Conservation (phyloP, 1,140 invertebrate genomes). For the Rhizoglyphus robini region DNA sequence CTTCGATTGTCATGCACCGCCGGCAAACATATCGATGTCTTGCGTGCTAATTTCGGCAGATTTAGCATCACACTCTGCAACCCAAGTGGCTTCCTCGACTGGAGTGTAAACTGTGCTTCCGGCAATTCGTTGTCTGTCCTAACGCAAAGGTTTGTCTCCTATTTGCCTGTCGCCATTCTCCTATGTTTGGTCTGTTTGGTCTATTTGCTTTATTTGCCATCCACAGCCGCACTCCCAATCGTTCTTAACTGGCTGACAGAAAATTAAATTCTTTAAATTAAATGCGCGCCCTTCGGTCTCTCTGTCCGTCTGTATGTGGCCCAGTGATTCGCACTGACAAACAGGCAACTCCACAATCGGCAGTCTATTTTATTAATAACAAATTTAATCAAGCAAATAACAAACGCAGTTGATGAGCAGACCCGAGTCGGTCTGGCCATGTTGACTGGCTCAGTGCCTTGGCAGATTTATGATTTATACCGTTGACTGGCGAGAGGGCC, state of each 20-base stretch:
- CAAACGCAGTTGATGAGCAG: no score
- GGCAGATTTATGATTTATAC: no score
- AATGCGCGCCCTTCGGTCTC: no score
- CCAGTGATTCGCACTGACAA: no score
- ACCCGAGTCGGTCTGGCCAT: no score
- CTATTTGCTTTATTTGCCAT: background rate
- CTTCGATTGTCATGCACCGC: background rate
- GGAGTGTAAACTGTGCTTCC: constrained; percentile 17
- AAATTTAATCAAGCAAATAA: no score
- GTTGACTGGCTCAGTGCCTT: no score
- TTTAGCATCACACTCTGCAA: constrained; percentile 93
- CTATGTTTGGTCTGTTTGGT: background rate
- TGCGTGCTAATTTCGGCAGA: constrained; percentile 62
- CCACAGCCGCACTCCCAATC: background rate
- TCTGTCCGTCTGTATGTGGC: no score
- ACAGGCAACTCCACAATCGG: no score
- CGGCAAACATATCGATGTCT: constrained; percentile 14
- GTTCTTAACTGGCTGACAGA: background rate
- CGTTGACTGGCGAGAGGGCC: no score
- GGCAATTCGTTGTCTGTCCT: constrained; percentile 11
- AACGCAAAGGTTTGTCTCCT: constrained; percentile 8
- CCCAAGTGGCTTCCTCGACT: constrained; percentile 57
- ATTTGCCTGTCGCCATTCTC: background rate
- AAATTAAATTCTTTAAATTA: no score
- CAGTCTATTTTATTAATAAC: no score